A percentile compares a stretch with the other conserved stretches of the same genome.
Evolutionary conservation across 2,113 vertebrate genomes (phyloP).

Genomic region (Pseudopipra pipra): DNA sequence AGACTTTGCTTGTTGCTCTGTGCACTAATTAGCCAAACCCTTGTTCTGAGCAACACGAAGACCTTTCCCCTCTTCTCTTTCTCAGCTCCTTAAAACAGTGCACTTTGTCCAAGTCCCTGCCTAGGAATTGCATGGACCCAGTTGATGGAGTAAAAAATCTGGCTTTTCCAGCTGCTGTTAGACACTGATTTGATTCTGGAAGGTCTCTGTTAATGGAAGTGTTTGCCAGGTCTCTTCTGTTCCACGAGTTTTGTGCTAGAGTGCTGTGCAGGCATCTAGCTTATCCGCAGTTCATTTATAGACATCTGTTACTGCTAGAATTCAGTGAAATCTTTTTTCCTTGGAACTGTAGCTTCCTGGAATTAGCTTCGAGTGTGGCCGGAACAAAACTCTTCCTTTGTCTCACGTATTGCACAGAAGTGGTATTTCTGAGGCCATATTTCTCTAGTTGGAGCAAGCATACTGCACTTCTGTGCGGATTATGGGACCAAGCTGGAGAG

Average conservation of each 20-base stretch:
- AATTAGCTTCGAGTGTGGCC: neutral
- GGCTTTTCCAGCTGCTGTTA: neutral
- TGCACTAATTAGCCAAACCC: neutral
- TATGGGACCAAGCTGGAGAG: neutral
- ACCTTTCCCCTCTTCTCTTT: neutral
- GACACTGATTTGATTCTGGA: neutral
- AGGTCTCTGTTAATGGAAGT: neutral
- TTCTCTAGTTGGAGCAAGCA: neutral
- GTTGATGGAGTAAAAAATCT: neutral
- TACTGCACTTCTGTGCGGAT: neutral
- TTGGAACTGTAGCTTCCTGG: neutral
- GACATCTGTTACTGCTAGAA: neutral
- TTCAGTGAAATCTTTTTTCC: neutral
- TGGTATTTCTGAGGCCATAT: neutral
- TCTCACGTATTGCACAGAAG: neutral
- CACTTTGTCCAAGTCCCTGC: neutral
- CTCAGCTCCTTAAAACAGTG: neutral
- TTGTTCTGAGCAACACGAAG: neutral
- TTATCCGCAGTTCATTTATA: neutral
- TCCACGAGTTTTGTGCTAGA: neutral
- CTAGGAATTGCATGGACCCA: neutral
- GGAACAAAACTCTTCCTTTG: neutral
- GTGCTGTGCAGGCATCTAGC: neutral
- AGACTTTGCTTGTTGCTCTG: neutral
- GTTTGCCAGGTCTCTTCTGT: neutral